phyloP scores from a whole-genome alignment of 2,113 vertebrate species.

The Rhinolophus ferrumequinum region DNA sequence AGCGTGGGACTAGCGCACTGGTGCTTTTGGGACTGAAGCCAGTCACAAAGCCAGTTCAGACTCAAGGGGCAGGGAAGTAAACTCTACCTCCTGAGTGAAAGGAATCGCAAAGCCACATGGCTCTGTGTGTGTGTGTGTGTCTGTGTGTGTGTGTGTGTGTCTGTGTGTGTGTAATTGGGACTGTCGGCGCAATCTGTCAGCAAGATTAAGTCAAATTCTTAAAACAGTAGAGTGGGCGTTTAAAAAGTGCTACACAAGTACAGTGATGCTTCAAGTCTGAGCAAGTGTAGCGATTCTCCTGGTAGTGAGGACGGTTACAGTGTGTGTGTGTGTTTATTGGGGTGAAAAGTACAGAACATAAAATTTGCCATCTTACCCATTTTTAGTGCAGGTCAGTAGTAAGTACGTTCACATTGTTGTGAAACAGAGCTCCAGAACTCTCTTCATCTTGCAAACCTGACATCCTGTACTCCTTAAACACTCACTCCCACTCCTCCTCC shows the following conservation, averaged over 20 bases:
- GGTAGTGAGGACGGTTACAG: rapidly evolving
- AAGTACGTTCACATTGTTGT: rapidly evolving
- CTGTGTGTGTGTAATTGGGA: too few species aligned
- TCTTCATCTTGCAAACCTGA: background rate
- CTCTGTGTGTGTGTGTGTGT: background rate
- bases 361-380: rapidly evolving
- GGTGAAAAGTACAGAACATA: background rate
- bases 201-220: background rate
- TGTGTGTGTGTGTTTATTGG: background rate
- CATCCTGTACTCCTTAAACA: rapidly evolving
- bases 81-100: background rate
- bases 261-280: too few species aligned
- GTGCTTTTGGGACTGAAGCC: too few species aligned
- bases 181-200: too few species aligned
- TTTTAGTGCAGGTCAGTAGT: too few species aligned
- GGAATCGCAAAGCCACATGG: background rate
- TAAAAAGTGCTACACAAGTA: rapidly evolving
- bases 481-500: too few species aligned
- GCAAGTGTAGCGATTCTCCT: background rate
- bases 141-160: too few species aligned
- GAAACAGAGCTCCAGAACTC: background rate
- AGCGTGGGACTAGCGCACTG: rapidly evolving
- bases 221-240: rapidly evolving
- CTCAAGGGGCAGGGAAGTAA: rapidly evolving
- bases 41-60: too few species aligned